Evolutionary conservation across 1,140 invertebrate species (phyloP).

Genomic region (Drosophila sucinea): DNA sequence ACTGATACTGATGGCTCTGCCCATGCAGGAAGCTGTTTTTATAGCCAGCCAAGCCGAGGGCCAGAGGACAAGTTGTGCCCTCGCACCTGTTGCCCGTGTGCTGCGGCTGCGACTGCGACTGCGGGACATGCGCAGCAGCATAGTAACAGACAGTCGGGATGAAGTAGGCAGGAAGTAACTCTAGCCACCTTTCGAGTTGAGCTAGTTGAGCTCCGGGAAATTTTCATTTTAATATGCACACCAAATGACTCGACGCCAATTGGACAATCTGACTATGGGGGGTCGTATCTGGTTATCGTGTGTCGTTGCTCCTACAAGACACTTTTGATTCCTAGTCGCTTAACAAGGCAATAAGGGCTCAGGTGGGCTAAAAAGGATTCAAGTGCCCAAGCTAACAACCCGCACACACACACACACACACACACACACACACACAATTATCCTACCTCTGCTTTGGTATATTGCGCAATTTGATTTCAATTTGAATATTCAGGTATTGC

Average conservation of each 20-base stretch:
- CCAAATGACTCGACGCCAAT: conserved; percentile 28
- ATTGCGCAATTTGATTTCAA: conserved; percentile 55
- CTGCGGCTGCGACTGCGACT: neutral
- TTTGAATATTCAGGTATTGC: conserved; percentile 50
- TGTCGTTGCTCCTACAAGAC: conserved; percentile 22
- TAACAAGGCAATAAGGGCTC: conserved; percentile 59
- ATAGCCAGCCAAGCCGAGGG: conserved; percentile 41
- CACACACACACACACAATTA: conserved; percentile 53
- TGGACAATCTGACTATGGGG: conserved; percentile 31
- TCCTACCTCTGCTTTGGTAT: conserved; percentile 29
- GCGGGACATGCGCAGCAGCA: conserved; percentile 62
- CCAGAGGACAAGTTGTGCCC: neutral
- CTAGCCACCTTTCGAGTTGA: conserved; percentile 35
- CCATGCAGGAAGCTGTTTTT: conserved; percentile 46
- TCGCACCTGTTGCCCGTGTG: conserved; percentile 61
- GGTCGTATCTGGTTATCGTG: conserved; percentile 18
- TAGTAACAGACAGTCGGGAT: conserved; percentile 23
- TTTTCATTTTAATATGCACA: conserved; percentile 52
- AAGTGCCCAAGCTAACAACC: conserved; percentile 17
- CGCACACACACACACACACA: too few species aligned
- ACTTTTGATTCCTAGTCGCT: conserved; percentile 30
- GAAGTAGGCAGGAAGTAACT: conserved; percentile 17
- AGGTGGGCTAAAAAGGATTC: conserved; percentile 60
- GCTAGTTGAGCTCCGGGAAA: conserved; percentile 36
- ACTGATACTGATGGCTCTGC: conserved; percentile 5